A percentile compares a stretch with the other conserved stretches of the same genome.
phyloP scores from a whole-genome alignment of 2,797 vertebrate genomes.

The Eulemur rubriventer region DNA sequence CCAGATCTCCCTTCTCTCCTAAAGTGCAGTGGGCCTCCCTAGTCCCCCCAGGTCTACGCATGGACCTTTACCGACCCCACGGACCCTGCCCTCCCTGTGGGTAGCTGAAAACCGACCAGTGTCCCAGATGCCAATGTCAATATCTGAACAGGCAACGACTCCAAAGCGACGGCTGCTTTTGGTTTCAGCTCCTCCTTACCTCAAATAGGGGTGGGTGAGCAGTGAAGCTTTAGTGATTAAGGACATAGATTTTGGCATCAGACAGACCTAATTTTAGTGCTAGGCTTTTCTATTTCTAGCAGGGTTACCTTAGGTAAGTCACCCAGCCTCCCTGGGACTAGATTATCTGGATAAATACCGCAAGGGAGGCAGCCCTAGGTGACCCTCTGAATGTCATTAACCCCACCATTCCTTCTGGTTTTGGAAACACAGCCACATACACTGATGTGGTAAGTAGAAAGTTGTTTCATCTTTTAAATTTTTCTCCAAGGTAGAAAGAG shows the following conservation, averaged over 20 bases:
- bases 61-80: fast-evolving
- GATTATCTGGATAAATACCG: not conserved
- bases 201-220: fast-evolving
- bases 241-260: not conserved
- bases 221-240: too few relatives aligned
- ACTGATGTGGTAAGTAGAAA: not conserved
- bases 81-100: not conserved
- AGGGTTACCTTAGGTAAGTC: not conserved
- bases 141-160: not conserved
- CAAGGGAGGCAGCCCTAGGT: too few relatives aligned
- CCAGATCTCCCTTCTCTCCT: not conserved
- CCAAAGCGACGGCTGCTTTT: not conserved
- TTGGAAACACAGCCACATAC: not conserved
- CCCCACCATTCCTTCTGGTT: not conserved
- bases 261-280: not conserved
- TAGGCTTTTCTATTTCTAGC: not conserved
- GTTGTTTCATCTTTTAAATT: not conserved
- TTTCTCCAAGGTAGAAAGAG: not conserved
- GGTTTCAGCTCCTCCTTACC: too few relatives aligned
- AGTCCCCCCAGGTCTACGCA: not conserved
- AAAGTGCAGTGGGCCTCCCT: not conserved
- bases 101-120: fast-evolving
- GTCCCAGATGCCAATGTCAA: not conserved
- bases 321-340: not conserved
- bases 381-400: not conserved